Evolutionary conservation across 2,113 vertebrate genomes (phyloP), one percentile per base, ranked within the genome.

Genomic region (Microcebus jonahi): DNA sequence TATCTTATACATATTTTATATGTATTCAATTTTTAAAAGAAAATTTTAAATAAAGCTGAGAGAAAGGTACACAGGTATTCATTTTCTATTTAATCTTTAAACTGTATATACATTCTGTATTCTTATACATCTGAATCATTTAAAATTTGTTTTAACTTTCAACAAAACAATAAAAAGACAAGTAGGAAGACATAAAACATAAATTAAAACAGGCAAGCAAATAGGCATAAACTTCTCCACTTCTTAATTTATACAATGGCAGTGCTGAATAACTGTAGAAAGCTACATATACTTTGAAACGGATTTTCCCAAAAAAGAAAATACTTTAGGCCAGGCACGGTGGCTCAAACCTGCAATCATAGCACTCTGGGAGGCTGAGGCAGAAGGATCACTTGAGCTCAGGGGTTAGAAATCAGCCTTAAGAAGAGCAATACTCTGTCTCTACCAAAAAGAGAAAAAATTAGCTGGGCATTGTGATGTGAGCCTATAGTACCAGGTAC

Each of bases 41-140:
- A 95, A 59, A 68, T 34, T 61, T 36, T 76, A 53, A 91, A 45
- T 73, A 67, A 87, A 68, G 15, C 45, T 76, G 14, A 88, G 15
- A 73, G 71, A 45, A 83, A 83, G 13, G 31, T 39, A 59, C 12
- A 87, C 29, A 67, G 34, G 5, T 61, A 55, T 9, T 75, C 42
- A 57, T 86, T 85, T 85, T 85, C 59, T 50, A 85, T 73, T 90
- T 94, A 50, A 68, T 91, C 65, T 90, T 87, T 42, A 75, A 90
- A 73, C 6, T 76, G 20, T 50, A 96, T 12, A 83, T 20, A 85
- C 25, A 81, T 65, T 45, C 61, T 91, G 31, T 53, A 75, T 57
- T 75, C 25, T 77, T 75, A 20, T 45, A 45, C 13, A 55, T n/a
- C n/a, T 94, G 25, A 75, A 83, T 63, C 9, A 76, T 48, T 76